phyloP scores from a whole-genome alignment of 2,113 vertebrate genomes.

The Myiozetetes cayanensis region DNA sequence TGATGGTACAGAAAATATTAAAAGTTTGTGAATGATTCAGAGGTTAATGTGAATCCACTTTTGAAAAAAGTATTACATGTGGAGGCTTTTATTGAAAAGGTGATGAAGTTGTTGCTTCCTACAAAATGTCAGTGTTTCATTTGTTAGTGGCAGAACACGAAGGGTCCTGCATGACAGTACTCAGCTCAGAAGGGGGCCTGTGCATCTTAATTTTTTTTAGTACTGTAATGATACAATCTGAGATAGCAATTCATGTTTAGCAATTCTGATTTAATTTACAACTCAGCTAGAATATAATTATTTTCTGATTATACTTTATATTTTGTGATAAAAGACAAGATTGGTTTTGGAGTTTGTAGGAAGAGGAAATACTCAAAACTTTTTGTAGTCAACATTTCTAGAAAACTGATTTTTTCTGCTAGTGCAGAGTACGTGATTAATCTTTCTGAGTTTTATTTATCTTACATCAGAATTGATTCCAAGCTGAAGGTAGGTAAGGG shows the following conservation, averaged over 20 bases:
- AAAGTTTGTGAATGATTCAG: not conserved
- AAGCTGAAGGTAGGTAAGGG: not conserved
- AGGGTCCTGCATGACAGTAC: not conserved
- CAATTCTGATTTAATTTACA: slow-evolving; percentile 71
- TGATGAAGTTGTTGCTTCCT: not conserved
- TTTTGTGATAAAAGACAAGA: slow-evolving; percentile 10
- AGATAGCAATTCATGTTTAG: slow-evolving; percentile 33
- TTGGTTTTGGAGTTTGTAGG: not conserved
- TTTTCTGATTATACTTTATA: slow-evolving; percentile 51
- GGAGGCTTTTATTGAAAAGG: not conserved
- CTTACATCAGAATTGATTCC: not conserved
- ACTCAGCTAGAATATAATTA: slow-evolving; percentile 64
- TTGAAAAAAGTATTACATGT: not conserved
- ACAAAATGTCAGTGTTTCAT: not conserved
- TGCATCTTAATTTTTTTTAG: not conserved
- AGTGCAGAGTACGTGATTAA: not conserved
- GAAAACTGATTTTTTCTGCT: not conserved
- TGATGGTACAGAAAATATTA: not conserved
- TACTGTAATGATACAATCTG: slow-evolving; percentile 13
- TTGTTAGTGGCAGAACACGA: not conserved
- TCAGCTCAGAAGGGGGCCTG: slow-evolving; percentile 1
- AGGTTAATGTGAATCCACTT: not conserved
- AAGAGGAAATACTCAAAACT: not conserved
- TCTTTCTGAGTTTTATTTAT: not conserved
- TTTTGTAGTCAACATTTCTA: not conserved